Conservation (phyloP, 2,113 vertebrate species). For the Erythrolamprus reginae region DNA sequence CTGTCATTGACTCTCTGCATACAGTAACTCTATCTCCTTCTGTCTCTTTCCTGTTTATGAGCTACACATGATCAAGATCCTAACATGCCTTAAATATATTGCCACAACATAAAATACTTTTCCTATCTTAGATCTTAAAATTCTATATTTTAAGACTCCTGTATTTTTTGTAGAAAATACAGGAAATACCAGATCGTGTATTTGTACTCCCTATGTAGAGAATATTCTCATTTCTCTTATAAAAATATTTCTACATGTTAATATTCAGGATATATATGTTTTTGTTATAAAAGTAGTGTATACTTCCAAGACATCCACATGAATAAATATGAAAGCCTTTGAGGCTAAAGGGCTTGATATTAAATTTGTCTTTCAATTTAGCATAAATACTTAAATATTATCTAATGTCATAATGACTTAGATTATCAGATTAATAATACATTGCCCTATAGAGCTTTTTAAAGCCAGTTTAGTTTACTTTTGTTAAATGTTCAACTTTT, state of each 20-base stretch:
- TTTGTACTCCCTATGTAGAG: conserved; percentile 47
- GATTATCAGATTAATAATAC: conserved; percentile 6
- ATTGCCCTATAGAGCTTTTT: neutral
- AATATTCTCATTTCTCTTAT: conserved; percentile 45
- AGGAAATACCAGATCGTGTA: conserved; percentile 25
- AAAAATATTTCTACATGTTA: conserved; percentile 34
- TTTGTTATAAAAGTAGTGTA: neutral
- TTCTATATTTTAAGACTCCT: no score
- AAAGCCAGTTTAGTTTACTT: conserved; percentile 16
- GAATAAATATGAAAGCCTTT: conserved; percentile 10
- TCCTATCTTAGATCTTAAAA: neutral
- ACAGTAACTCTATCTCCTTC: neutral
- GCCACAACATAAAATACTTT: neutral
- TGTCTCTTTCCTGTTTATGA: neutral
- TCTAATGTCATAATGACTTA: neutral
- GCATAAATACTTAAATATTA: conserved; percentile 13
- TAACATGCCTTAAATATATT: neutral
- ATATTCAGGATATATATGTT: conserved; percentile 25
- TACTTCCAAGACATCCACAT: conserved; percentile 1
- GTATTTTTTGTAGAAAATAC: no score
- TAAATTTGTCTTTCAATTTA: conserved; percentile 15
- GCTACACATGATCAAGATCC: neutral
- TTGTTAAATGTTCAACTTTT: conserved; percentile 12
- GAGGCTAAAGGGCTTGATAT: neutral
- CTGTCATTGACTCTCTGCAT: neutral